These are phyloP conservation scores for Enteromius radiatus DNA, from an alignment of 2,797 vertebrate species.

Conservation along the genomic window DNA sequence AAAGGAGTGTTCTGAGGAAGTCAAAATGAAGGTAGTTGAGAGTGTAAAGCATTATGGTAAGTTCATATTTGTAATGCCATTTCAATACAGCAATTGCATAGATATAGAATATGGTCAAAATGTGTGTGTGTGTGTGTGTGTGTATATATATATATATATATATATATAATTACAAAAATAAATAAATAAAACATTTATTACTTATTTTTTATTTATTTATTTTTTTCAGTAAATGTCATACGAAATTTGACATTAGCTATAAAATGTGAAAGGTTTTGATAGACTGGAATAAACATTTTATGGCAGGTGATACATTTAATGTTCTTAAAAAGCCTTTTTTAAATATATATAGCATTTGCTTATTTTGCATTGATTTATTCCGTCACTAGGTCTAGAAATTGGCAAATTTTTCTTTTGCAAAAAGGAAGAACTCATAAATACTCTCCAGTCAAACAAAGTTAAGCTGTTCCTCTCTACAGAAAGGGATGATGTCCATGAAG, in stretches of 20 bases:
- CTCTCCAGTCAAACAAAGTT: constrained; percentile 68
- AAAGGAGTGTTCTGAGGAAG: constrained; percentile 73
- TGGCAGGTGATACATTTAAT: not conserved
- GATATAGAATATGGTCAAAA: not conserved
- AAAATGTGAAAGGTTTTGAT: not conserved
- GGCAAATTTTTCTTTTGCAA: constrained; percentile 77
- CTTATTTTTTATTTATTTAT: not conserved
- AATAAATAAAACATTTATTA: no score
- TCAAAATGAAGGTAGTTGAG: constrained; percentile 69
- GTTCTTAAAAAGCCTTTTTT: not conserved
- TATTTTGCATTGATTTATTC: constrained; percentile 19
- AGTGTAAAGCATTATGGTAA: constrained; percentile 75
- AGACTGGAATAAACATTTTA: not conserved
- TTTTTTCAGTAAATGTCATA: not conserved
- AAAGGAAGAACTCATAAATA: constrained; percentile 68
- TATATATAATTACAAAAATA: no score
- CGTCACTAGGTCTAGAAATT: constrained; percentile 72
- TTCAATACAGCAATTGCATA: not conserved
- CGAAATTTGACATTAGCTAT: not conserved
- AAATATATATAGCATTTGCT: no score
- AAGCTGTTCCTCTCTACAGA: constrained; percentile 78
- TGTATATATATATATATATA: no score
- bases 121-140: no score
- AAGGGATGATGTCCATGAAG: constrained; percentile 69
- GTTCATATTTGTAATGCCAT: accelerated